Conservation (phyloP, 2,797 vertebrate genomes). For the Aratinga solstitialis region DNA sequence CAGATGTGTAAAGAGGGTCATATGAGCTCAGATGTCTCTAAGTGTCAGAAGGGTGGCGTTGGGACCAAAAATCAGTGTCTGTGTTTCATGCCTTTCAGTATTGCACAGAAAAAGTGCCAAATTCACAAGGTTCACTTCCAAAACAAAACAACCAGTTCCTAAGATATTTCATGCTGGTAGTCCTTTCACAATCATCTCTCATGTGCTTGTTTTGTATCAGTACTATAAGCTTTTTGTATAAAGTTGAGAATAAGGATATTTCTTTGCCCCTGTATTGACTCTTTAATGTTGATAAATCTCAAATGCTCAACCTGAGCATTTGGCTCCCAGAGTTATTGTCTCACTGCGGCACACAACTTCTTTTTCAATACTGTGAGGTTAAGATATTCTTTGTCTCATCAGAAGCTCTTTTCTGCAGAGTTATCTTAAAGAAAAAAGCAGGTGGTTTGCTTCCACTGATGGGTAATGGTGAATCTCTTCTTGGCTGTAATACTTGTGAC, state of each 20-base stretch:
- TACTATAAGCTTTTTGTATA: neutral
- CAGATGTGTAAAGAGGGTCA: neutral
- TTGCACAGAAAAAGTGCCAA: neutral
- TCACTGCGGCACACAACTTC: neutral
- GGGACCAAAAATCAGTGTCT: neutral
- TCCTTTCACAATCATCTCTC: neutral
- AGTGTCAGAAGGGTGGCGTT: neutral
- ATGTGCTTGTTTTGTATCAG: accelerated
- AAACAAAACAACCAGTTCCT: neutral
- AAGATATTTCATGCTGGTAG: neutral
- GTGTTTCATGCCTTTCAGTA: neutral
- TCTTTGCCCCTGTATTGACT: neutral
- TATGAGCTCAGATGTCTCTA: neutral
- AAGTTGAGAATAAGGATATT: neutral
- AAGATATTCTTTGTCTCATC: neutral
- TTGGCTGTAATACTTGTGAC: neutral
- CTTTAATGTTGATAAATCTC: neutral
- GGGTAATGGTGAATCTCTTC: neutral
- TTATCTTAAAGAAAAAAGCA: neutral
- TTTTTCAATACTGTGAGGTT: neutral
- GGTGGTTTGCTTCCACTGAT: neutral
- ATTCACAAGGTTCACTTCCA: neutral
- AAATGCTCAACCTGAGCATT: neutral
- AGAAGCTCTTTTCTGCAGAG: neutral
- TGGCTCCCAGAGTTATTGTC: neutral